A percentile compares a stretch with the other conserved stretches of the same genome.
These are phyloP conservation scores for Phainopepla nitens DNA, from an alignment of 2,113 vertebrate species.

Conservation along the genomic window DNA sequence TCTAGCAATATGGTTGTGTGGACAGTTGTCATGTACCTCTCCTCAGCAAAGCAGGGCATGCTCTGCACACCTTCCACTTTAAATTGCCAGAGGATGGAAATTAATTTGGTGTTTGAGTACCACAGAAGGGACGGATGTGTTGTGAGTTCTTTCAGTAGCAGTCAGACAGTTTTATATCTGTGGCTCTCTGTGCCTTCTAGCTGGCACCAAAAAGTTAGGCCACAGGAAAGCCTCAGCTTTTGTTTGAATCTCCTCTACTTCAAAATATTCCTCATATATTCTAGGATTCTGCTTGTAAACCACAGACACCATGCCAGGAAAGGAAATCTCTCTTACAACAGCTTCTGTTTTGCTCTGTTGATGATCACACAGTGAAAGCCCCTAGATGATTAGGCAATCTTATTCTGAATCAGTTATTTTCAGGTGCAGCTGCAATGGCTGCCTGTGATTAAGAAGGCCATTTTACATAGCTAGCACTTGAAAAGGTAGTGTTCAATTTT, in stretches of 20 bases:
- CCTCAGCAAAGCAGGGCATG: background rate
- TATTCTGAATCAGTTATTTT: constrained; percentile 21
- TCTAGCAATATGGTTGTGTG: background rate
- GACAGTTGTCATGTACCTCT: background rate
- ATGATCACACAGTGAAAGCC: background rate
- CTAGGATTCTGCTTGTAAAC: background rate
- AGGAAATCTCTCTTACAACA: background rate
- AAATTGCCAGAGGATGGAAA: background rate
- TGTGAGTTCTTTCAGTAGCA: background rate
- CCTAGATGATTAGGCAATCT: background rate
- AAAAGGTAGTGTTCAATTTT: background rate
- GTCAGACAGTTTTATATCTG: background rate
- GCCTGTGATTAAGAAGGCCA: background rate
- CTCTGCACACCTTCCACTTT: background rate
- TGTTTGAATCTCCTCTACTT: background rate
- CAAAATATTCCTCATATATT: background rate
- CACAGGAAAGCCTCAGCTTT: background rate
- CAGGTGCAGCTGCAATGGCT: constrained; percentile 26
- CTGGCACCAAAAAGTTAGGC: background rate
- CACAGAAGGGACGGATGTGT: background rate
- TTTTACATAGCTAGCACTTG: background rate
- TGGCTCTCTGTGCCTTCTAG: background rate
- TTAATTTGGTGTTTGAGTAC: background rate
- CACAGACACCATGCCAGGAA: background rate
- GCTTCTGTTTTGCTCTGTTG: background rate